Percentiles rank a stretch among this genome's conserved stretches.
Conservation (phyloP, 2,113 vertebrate species). For the Bos taurus region DNA sequence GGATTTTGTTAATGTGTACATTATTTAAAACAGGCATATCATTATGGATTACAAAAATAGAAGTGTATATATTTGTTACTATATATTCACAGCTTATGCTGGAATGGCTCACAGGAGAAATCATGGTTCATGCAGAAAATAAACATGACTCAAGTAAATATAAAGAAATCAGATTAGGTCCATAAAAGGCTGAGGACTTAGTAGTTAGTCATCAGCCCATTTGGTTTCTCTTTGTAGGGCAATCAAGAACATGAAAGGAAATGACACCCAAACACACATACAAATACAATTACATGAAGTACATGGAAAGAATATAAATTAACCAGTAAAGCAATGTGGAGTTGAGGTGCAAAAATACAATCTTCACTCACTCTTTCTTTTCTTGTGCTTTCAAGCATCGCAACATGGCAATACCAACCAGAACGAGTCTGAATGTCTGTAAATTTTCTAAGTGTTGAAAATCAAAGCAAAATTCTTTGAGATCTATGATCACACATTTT, state of each 20-base stretch:
- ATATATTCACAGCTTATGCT: slow-evolving; percentile 63
- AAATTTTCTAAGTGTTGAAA: slow-evolving; percentile 49
- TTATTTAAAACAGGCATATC: slow-evolving; percentile 54
- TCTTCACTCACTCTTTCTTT: slow-evolving; percentile 50
- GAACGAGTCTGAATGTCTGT: slow-evolving; percentile 10
- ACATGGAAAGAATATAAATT: slow-evolving; percentile 67
- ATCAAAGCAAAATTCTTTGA: slow-evolving; percentile 53
- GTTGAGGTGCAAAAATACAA: slow-evolving; percentile 69
- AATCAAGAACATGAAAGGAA: slow-evolving; percentile 43
- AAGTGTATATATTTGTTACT: slow-evolving; percentile 63
- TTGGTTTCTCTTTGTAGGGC: slow-evolving; percentile 50
- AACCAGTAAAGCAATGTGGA: slow-evolving; percentile 59
- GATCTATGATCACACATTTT: slow-evolving; percentile 35
- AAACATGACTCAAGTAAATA: slow-evolving; percentile 56
- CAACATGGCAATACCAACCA: slow-evolving; percentile 1
- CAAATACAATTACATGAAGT: slow-evolving; percentile 26
- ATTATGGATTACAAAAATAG: slow-evolving; percentile 61
- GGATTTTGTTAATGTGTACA: not conserved
- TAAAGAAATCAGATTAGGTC: slow-evolving; percentile 37
- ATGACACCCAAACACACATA: slow-evolving; percentile 39
- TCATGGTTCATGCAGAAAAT: slow-evolving; percentile 30
- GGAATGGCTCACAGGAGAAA: slow-evolving; percentile 61
- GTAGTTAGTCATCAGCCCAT: slow-evolving; percentile 34
- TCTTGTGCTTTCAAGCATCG: slow-evolving; percentile 30
- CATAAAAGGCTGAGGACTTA: slow-evolving; percentile 40